Conservation (phyloP, 2,113 vertebrate genomes). For the Thomomys bottae region DNA sequence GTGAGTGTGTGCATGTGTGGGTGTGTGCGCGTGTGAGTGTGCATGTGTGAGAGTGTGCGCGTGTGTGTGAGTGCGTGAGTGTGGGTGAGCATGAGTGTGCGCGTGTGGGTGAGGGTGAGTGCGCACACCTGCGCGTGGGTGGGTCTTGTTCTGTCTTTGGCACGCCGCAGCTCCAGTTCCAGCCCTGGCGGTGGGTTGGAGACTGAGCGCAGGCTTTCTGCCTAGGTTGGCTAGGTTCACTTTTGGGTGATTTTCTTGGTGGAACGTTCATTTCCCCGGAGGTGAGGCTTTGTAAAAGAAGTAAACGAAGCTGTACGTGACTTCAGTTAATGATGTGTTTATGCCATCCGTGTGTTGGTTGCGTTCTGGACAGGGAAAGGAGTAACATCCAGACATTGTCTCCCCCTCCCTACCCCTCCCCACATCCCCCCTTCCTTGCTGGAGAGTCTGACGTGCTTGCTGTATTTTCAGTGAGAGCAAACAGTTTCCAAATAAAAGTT, state of each 20-base stretch:
- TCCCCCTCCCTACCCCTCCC: fast-evolving
- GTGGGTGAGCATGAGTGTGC: too few relatives aligned
- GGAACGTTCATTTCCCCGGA: not conserved
- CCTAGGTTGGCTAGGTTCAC: too few relatives aligned
- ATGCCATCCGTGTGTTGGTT: not conserved
- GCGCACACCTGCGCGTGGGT: too few relatives aligned
- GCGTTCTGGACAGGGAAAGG: not conserved
- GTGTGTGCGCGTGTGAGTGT: too few relatives aligned
- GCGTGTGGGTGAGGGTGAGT: too few relatives aligned
- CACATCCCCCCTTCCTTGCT: not conserved
- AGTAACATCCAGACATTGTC: not conserved
- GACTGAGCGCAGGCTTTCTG: too few relatives aligned
- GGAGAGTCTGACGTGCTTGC: not conserved
- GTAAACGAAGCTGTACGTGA: not conserved
- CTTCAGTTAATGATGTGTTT: not conserved
- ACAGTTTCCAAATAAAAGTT: conserved; percentile 6
- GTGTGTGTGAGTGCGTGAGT: too few relatives aligned
- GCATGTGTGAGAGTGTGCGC: too few relatives aligned
- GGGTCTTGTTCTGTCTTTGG: too few relatives aligned
- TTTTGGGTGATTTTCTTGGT: not conserved
- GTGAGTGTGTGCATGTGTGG: too few relatives aligned
- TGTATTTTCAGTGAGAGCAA: not conserved
- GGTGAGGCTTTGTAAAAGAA: not conserved
- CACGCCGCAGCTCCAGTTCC: too few relatives aligned
- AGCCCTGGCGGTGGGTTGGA: too few relatives aligned